These are phyloP conservation scores for Epistrophe eligans DNA, from an alignment of 2,888 invertebrate genomes.

Conservation along the genomic window DNA sequence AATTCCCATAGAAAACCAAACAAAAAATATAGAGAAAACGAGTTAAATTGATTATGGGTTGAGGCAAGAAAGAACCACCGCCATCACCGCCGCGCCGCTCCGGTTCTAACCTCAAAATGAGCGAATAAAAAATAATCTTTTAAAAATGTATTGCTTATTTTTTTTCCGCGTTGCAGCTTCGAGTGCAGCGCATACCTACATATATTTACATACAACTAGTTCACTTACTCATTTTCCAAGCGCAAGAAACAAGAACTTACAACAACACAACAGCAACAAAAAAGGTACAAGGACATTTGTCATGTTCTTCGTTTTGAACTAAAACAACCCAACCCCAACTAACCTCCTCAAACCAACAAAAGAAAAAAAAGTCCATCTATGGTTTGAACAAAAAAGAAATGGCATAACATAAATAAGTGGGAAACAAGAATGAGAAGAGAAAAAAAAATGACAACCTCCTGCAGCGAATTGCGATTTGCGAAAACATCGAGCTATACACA, in stretches of 20 bases:
- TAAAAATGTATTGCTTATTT: slow-evolving; percentile 48
- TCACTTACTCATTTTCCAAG: slow-evolving; percentile 46
- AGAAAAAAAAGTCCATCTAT: slow-evolving; percentile 39
- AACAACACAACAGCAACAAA: slow-evolving; percentile 7
- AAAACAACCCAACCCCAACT: slow-evolving; percentile 3
- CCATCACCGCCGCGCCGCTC: no score
- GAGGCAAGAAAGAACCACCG: slow-evolving; percentile 28
- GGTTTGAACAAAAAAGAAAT: slow-evolving; percentile 30
- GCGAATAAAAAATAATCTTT: slow-evolving; percentile 38
- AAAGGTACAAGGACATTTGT: slow-evolving; percentile 57
- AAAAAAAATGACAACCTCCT: slow-evolving; percentile 51
- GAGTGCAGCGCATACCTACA: slow-evolving; percentile 33
- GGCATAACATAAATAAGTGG: slow-evolving; percentile 55
- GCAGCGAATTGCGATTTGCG: slow-evolving; percentile 59
- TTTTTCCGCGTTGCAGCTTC: background rate
- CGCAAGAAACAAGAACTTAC: slow-evolving; percentile 46
- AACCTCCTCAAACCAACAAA: slow-evolving; percentile 4
- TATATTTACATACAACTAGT: slow-evolving; percentile 8
- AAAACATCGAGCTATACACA: slow-evolving; percentile 50
- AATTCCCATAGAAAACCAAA: slow-evolving; percentile 2
- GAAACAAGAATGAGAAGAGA: slow-evolving; percentile 29
- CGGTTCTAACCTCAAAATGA: slow-evolving; percentile 24
- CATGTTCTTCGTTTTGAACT: slow-evolving; percentile 42
- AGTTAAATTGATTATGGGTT: slow-evolving; percentile 29
- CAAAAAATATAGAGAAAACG: background rate